Percentiles rank a stretch among this genome's conserved stretches.
These are phyloP conservation scores for Halocynthia roretzi DNA, from an alignment of 23 tunicate species.

Conservation along the genomic window DNA sequence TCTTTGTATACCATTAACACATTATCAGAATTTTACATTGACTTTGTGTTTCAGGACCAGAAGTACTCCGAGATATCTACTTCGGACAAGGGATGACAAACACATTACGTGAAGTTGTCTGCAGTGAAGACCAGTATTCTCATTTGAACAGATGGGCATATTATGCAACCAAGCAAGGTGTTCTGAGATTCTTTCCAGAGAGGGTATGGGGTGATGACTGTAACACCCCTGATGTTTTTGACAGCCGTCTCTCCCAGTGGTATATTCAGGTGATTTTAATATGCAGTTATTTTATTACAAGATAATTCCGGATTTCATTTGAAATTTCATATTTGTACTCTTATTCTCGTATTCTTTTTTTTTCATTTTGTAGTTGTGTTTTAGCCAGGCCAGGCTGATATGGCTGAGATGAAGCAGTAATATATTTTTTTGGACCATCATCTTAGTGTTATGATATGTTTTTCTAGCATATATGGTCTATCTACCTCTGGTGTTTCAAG, in stretches of 20 bases:
- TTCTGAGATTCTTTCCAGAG: constrained; percentile 59
- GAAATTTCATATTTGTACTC: too few relatives aligned
- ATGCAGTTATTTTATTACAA: neutral
- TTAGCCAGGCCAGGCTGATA: too few relatives aligned
- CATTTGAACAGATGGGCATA: constrained; percentile 52
- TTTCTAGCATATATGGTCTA: too few relatives aligned
- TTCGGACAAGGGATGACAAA: constrained; percentile 43
- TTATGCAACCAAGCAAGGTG: constrained; percentile 58
- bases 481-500: too few relatives aligned
- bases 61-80: constrained; percentile 40
- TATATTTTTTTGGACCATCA: too few relatives aligned
- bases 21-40: neutral
- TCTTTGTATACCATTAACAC: neutral
- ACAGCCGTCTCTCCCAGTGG: constrained; percentile 41
- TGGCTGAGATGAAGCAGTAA: too few relatives aligned
- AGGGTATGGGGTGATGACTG: constrained; percentile 34
- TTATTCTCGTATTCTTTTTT: too few relatives aligned
- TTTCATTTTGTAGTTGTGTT: too few relatives aligned
- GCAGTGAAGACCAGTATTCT: constrained; percentile 2
- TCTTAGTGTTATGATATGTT: too few relatives aligned
- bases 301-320: too few relatives aligned
- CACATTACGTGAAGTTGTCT: constrained; percentile 12
- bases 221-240: constrained; percentile 10
- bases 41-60: neutral
- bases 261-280: constrained; percentile 45